Conservation (phyloP, 2,797 vertebrate species). For the Phylloscopus collybita region DNA sequence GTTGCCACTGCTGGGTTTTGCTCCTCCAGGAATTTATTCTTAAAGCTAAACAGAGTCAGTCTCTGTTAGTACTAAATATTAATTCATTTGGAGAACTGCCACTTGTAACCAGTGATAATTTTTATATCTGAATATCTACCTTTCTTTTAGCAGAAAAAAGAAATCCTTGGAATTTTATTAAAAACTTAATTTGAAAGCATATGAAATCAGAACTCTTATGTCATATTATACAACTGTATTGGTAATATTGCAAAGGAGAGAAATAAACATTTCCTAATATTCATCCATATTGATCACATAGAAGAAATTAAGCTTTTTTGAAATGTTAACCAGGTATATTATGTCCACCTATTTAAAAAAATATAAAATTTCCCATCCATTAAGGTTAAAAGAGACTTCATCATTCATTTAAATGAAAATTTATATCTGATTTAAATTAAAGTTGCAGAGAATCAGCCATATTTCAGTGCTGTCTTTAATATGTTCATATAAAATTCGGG, state of each 20-base stretch:
- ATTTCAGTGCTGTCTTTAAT: neutral
- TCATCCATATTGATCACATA: neutral
- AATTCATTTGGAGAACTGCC: neutral
- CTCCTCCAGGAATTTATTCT: neutral
- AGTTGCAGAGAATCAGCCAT: neutral
- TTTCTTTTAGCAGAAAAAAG: neutral
- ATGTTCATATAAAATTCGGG: neutral
- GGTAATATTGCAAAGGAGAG: neutral
- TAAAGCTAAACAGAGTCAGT: neutral
- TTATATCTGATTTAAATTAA: neutral
- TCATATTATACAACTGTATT: neutral
- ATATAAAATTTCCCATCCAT: neutral
- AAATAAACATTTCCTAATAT: neutral
- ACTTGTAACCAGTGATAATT: neutral
- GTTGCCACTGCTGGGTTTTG: neutral
- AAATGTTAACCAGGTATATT: neutral
- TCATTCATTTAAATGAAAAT: neutral
- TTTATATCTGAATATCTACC: neutral
- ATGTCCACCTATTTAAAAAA: neutral
- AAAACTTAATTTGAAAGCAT: neutral
- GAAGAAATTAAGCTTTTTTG: neutral
- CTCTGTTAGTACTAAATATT: neutral
- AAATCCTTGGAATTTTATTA: neutral
- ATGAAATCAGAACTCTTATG: neutral
- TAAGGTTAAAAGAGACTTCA: neutral